These are phyloP conservation scores for Paragorgia papillata DNA, from an alignment of 92 coral and sea anemone genomes.

Conservation along the genomic window DNA sequence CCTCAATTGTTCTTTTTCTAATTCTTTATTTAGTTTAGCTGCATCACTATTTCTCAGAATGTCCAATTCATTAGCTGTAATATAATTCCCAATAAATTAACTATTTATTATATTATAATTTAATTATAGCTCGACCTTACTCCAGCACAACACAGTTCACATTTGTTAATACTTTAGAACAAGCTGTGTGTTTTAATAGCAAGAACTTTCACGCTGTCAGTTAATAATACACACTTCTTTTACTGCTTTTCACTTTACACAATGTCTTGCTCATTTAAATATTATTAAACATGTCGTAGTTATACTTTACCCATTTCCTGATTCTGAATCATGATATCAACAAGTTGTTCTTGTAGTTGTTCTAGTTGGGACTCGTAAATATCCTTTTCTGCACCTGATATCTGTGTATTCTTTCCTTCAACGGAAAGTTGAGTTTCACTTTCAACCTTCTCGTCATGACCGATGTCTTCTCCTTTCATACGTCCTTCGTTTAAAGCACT, in stretches of 20 bases:
- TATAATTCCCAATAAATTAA: background rate
- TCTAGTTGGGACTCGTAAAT: conserved; percentile 90
- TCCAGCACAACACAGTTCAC: too few relatives aligned
- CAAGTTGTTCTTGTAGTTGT: conserved; percentile 93
- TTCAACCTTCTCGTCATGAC: background rate
- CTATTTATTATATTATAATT: too few relatives aligned
- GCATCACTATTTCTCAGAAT: conserved; percentile 59
- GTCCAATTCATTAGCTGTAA: conserved; percentile 65
- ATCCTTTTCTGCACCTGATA: conserved; percentile 61
- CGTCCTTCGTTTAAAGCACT: background rate
- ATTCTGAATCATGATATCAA: conserved; percentile 87
- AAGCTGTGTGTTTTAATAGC: too few relatives aligned
- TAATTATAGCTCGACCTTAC: background rate
- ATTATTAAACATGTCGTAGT: too few relatives aligned
- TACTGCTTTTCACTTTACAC: too few relatives aligned
- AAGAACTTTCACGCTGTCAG: too few relatives aligned
- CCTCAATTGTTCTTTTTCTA: conserved; percentile 74
- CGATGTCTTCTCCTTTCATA: background rate
- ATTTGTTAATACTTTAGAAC: too few relatives aligned
- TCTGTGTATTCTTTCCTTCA: background rate
- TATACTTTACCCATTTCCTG: conserved; percentile 89
- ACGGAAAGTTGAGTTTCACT: background rate
- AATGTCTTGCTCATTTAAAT: too few relatives aligned
- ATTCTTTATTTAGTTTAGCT: conserved; percentile 63
- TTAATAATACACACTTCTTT: too few relatives aligned